Base-by-base conservation (phyloP, 1,140 invertebrate species). In the Drosophila asahinai region DNA sequence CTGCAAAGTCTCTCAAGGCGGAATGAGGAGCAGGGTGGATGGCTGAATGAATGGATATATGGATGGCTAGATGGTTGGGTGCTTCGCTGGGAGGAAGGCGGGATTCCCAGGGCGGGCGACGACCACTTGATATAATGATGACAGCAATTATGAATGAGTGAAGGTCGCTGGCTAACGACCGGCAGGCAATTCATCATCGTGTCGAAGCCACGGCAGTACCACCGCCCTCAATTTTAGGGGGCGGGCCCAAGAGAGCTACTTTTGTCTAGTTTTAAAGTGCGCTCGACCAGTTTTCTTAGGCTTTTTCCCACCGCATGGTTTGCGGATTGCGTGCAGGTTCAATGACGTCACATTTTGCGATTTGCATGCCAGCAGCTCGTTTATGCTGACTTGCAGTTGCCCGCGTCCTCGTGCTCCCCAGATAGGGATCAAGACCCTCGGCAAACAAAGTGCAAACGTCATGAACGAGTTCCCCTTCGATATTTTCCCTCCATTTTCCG, bases 71-170 rank as follows among this genome's bases (percentile, higher is more conserved):
- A 27, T 52, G 38, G 27, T n/a, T 12, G 38, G 22, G 15, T 17
- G 33, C 9, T 36, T 11, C 2, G 9, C 33, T 36, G 3, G 8
- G 8, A 36, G 30, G 9, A 33, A 11, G 8, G 30, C 30, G 9
- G 17, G 64, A 40, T 30, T 48, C 33, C 17, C 17, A 11, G 68
- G 45, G 33, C 51, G 30, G 36, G 12, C 43, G 54, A 36, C 45
- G 48, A 71, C 83, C 77, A 86, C 84, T 87, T 84, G 71, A 75
- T 89, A 89, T 89, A 87, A 87, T 89, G 77, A 87, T 89, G 84
- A 89, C 84, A 84, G 84, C 84, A 89, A 89, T 89, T 89, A 90
- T 90, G 81, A 89, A 89, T 84, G 81, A 89, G 74, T 67, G 77
- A 90, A 89, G 83, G 83, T 89, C 84, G 59, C 62, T 78, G 77